Percentiles rank a stretch among this genome's conserved stretches.
phyloP scores from a whole-genome alignment of 2,888 invertebrate species.

The Noctua comes region DNA sequence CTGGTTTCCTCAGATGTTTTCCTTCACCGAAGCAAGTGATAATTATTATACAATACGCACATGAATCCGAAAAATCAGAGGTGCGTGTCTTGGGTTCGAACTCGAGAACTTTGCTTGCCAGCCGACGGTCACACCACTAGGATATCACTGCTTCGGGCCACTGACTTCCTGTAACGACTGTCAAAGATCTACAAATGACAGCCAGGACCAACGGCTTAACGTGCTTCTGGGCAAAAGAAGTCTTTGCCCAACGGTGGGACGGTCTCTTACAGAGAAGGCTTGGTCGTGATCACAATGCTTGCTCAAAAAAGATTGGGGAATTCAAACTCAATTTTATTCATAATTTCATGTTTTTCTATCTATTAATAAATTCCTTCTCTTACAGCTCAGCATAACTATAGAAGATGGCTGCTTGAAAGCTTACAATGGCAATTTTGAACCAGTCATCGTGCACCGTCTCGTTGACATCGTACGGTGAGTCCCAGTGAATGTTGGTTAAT shows the following conservation, averaged over 20 bases:
- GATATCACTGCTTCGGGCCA: too few species aligned
- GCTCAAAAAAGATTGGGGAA: neutral
- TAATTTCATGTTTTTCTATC: neutral
- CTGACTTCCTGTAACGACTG: too few species aligned
- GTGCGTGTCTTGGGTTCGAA: too few species aligned
- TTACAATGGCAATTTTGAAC: slow-evolving; percentile 93
- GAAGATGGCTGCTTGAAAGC: slow-evolving; percentile 93
- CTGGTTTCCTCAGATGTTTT: too few species aligned
- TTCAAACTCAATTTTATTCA: neutral
- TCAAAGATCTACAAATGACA: too few species aligned
- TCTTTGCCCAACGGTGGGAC: neutral
- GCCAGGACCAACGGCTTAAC: too few species aligned
- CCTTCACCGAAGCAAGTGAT: too few species aligned
- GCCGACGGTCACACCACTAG: too few species aligned
- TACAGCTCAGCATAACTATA: slow-evolving; percentile 93
- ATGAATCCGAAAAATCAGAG: too few species aligned
- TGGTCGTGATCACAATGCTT: neutral
- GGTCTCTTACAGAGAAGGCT: neutral
- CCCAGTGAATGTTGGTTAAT: neutral
- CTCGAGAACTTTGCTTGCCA: too few species aligned
- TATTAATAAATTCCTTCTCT: neutral
- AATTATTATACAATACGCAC: too few species aligned
- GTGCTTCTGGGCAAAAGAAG: neutral
- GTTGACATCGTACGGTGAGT: slow-evolving; percentile 90
- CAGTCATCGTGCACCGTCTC: slow-evolving; percentile 92